Conservation (phyloP, 2,113 vertebrate species). For the Callaeas wilsoni region DNA sequence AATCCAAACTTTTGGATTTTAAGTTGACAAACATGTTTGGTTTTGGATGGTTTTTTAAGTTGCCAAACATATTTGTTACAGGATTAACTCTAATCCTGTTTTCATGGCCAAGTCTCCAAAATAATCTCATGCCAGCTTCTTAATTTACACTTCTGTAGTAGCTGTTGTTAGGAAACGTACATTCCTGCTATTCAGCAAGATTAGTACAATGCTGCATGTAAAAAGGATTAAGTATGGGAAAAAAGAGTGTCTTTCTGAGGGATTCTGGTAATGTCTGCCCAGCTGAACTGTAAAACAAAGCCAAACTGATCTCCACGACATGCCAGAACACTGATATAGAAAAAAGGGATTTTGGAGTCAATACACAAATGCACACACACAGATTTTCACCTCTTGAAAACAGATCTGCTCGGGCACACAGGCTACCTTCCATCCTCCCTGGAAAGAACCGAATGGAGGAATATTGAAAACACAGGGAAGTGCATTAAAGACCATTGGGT, state of each 20-base stretch:
- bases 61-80: background rate
- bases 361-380: background rate
- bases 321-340: background rate
- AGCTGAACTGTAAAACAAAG: background rate
- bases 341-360: background rate
- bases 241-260: background rate
- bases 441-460: background rate
- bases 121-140: background rate
- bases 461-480: background rate
- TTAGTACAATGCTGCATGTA: background rate
- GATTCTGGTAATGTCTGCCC: background rate
- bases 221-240: background rate
- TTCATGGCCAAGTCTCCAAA: background rate
- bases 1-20: background rate
- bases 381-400: background rate
- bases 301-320: background rate
- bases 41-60: background rate
- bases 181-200: background rate
- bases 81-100: background rate
- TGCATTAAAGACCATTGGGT: no score
- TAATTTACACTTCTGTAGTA: background rate
- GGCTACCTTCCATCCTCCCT: background rate
- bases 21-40: background rate
- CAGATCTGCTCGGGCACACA: background rate
- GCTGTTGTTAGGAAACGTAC: background rate